Conservation (phyloP, 2,113 vertebrate genomes). For the Rattus norvegicus region GRCr8 NC_086019.1:162686501-162687000, state of each 20-base stretch:
- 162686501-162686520: neutral
- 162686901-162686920: constrained; percentile 3
- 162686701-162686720: neutral
- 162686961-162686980: neutral
- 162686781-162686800: neutral
- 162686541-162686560: neutral
- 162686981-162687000: neutral
- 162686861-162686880: neutral
- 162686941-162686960: neutral
- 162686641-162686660: neutral
- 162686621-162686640: neutral
- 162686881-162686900: neutral
- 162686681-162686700: neutral
- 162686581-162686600: neutral
- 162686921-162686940: neutral
- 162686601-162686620: neutral
- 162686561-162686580: neutral
- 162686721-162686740: neutral
- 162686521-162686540: constrained; percentile 1
- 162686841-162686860: neutral
- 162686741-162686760: neutral
- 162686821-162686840: neutral
- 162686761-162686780: neutral
- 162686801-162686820: neutral
- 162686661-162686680: neutral